Base-by-base conservation (phyloP, 2,797 vertebrate species). In the Austrolebias charrua region DNA sequence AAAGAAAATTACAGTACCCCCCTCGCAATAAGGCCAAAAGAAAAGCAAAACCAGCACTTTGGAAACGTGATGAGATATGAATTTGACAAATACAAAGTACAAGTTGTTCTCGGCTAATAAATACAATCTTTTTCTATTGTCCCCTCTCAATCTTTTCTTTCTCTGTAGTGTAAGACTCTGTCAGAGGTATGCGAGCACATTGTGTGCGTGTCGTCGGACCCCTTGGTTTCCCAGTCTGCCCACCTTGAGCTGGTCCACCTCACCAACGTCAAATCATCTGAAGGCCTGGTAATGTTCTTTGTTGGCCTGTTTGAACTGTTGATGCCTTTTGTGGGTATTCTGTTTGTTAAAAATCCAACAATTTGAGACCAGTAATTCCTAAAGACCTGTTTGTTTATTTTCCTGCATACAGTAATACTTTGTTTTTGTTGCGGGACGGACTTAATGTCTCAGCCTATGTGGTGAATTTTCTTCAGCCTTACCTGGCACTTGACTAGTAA, bases 221-320 rank as follows among this genome's bases (percentile, higher is more conserved):
- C 90, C 18, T 83, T 89, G 75, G 85, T 83, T 14, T 84, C 90
- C 11, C 90, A 91, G 87, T 98, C 96, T 59, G 95, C 96, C 78
- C 96, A 97, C 85, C 93, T 97, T n/a, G 96, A 97, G 90, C 93
- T 97, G 87, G 95, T 97, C 79, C 96, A 97, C 84, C 94, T 97
- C 67, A 94, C 94, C 86, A 96, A 95, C 88, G 95, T 98, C 91
- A 98, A 97, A 86, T 89, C 95, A 88, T 95, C 95, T 33, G 94
- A 95, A 90, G 95, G 95, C 87, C 94, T 98, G 96, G 95, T 97
- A 96, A 95, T 90, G 85, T 82, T 73, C 43, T 46, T 11, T 38
- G 35, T 38, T 38, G 35, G 35, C 12, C 35, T 10, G 8, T 38
- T 11, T 38, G 35, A 11, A 9, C 10, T 38, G 8, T 38, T 38